Evolutionary conservation across 2,888 invertebrate genomes (phyloP).

Genomic region (Archips crataeganus): DNA sequence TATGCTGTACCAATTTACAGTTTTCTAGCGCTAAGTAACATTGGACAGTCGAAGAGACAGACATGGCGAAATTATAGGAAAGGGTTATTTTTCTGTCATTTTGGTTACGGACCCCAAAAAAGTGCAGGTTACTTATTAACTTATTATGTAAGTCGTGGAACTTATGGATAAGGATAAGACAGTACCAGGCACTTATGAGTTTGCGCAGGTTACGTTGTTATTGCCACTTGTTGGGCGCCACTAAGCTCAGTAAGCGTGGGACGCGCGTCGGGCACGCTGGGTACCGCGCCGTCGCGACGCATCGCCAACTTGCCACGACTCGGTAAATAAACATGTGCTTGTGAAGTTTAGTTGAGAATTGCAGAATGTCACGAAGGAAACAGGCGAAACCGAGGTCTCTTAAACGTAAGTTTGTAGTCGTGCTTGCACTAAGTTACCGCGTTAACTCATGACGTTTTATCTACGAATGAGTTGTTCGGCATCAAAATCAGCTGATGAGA

Average conservation of each 20-base stretch:
- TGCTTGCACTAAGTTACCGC: neutral
- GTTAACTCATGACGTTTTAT: too few relatives aligned
- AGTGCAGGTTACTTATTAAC: neutral
- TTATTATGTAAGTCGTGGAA: neutral
- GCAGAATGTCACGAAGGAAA: slow-evolving; percentile 88
- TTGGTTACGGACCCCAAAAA: too few relatives aligned
- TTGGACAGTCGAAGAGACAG: too few relatives aligned
- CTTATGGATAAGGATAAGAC: slow-evolving; percentile 17
- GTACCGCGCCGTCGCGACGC: slow-evolving; percentile 39
- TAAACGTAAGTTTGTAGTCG: slow-evolving; percentile 86
- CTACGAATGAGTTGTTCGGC: too few relatives aligned
- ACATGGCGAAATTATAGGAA: too few relatives aligned
- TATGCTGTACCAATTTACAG: too few relatives aligned
- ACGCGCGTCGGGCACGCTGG: slow-evolving; percentile 67
- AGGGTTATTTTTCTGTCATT: too few relatives aligned
- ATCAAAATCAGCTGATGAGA: too few relatives aligned
- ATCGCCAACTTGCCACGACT: slow-evolving; percentile 37
- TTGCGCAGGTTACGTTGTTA: slow-evolving; percentile 79
- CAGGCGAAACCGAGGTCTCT: slow-evolving; percentile 90
- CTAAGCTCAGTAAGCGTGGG: slow-evolving; percentile 77
- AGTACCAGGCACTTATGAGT: slow-evolving; percentile 66
- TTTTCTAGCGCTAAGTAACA: too few relatives aligned
- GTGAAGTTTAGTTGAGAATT: slow-evolving; percentile 47
- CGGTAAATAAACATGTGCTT: slow-evolving; percentile 26
- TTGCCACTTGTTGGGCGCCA: slow-evolving; percentile 86